Evolutionary conservation across 1,140 invertebrate genomes (phyloP).

Genomic region (Potamilus streckersoni): DNA sequence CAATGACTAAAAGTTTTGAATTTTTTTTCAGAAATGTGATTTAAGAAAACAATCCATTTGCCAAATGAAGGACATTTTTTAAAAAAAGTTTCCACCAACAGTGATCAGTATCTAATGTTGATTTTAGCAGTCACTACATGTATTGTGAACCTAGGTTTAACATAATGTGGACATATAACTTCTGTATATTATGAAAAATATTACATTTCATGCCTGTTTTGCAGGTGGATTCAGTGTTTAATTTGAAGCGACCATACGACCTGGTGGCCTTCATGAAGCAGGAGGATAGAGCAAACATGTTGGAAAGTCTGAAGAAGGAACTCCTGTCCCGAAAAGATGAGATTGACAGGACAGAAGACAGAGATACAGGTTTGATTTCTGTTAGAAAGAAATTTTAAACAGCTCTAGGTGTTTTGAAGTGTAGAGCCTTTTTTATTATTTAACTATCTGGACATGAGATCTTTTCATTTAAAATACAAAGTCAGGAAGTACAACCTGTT

Average conservation of each 20-base stretch:
- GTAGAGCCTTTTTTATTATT: too few species aligned
- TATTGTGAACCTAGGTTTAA: not conserved
- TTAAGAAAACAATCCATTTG: not conserved
- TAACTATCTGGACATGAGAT: too few species aligned
- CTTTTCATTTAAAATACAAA: too few species aligned
- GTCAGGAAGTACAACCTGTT: too few species aligned
- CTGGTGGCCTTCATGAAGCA: conserved; percentile 85
- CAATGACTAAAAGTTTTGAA: too few species aligned
- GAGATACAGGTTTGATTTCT: conserved; percentile 68
- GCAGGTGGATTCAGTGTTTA: conserved; percentile 80
- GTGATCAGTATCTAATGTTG: not conserved
- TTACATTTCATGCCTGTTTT: conserved; percentile 29
- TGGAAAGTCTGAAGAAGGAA: conserved; percentile 77
- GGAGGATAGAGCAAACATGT: conserved; percentile 77
- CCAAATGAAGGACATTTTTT: not conserved
- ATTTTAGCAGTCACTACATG: not conserved
- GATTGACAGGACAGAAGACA: conserved; percentile 76
- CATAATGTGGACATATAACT: not conserved
- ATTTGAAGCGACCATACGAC: conserved; percentile 82
- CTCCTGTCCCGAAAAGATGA: conserved; percentile 75
- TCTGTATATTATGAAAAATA: not conserved
- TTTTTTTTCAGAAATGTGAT: too few species aligned
- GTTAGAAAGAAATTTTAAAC: too few species aligned
- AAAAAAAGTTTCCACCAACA: not conserved
- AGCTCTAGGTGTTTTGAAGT: too few species aligned